These are phyloP conservation scores for Tyrophagus putrescentiae DNA, from an alignment of 1,140 invertebrate genomes.

Conservation along the genomic window DNA sequence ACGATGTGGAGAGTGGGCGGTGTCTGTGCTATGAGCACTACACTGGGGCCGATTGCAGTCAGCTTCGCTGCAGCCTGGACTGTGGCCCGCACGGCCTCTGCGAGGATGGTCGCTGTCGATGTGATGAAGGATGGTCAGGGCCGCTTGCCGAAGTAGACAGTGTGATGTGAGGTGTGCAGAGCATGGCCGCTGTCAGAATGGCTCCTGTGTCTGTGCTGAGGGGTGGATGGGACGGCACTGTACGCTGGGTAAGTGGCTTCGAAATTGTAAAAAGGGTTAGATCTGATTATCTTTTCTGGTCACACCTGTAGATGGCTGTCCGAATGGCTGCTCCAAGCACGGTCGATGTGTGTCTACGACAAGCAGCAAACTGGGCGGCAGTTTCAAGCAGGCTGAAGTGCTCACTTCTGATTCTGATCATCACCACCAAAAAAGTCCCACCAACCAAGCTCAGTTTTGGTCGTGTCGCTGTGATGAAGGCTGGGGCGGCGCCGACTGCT, in stretches of 20 bases:
- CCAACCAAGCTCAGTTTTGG: slow-evolving; percentile 50
- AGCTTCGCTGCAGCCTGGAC: slow-evolving; percentile 56
- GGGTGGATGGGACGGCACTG: slow-evolving; percentile 37
- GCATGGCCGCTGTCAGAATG: slow-evolving; percentile 89
- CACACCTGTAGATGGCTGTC: slow-evolving; percentile 62
- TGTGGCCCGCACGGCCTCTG: slow-evolving; percentile 76
- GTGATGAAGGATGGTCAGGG: slow-evolving; percentile 77
- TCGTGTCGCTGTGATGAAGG: slow-evolving; percentile 71
- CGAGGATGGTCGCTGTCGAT: slow-evolving; percentile 75
- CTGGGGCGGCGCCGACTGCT: slow-evolving; percentile 84
- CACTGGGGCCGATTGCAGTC: slow-evolving; percentile 71
- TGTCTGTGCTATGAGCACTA: slow-evolving; percentile 80
- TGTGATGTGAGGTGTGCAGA: slow-evolving; percentile 77
- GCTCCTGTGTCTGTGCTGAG: slow-evolving; percentile 84
- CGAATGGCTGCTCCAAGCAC: slow-evolving; percentile 76
- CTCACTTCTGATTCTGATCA: no score
- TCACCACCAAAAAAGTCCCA: no score
- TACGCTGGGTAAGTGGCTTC: slow-evolving; percentile 31
- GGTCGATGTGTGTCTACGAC: slow-evolving; percentile 32
- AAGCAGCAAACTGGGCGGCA: no score
- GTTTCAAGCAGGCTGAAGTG: no score
- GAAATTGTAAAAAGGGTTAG: not conserved
- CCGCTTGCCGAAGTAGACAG: slow-evolving; percentile 67
- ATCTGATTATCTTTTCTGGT: slow-evolving; percentile 8
- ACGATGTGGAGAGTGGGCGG: slow-evolving; percentile 75